phyloP scores from a whole-genome alignment of 1,140 invertebrate species.

The Leucophenga varia region DNA sequence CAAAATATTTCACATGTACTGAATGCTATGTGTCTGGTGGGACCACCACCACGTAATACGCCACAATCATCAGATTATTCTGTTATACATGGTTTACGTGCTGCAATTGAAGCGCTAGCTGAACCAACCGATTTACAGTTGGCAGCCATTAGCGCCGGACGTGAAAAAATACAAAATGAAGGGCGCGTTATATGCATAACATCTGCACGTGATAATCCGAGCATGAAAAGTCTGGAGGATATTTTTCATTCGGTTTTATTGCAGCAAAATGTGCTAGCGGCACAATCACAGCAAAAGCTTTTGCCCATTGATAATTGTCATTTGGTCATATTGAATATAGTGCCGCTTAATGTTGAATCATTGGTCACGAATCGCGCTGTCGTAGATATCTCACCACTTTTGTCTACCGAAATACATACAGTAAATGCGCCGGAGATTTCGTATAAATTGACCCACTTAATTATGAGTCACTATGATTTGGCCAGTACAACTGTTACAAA shows the following conservation, averaged over 20 bases:
- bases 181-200: constrained; percentile 88
- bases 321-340: constrained; percentile 84
- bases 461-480: constrained; percentile 85
- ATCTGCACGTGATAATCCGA: constrained; percentile 78
- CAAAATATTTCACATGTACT: constrained; percentile 84
- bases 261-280: constrained; percentile 78
- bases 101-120: constrained; percentile 83
- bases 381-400: constrained; percentile 65
- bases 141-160: constrained; percentile 20
- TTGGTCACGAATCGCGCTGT: constrained; percentile 71
- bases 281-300: constrained; percentile 62
- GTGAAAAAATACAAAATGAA: constrained; percentile 58
- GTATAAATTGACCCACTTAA: constrained; percentile 71
- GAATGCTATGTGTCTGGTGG: constrained; percentile 71
- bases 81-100: constrained; percentile 80
- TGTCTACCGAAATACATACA: constrained; percentile 70
- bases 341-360: constrained; percentile 74
- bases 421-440: constrained; percentile 68
- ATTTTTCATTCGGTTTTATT: constrained; percentile 77
- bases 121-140: constrained; percentile 76
- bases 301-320: constrained; percentile 83
- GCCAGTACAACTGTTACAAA: constrained; percentile 95
- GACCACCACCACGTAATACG: constrained; percentile 62
- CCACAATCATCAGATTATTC: constrained; percentile 64
- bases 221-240: constrained; percentile 80